Percentiles rank a stretch among this genome's conserved stretches.
These are phyloP conservation scores for Ceratina calcarata DNA, from an alignment of 1,140 invertebrate species.

Conservation along the genomic window DNA sequence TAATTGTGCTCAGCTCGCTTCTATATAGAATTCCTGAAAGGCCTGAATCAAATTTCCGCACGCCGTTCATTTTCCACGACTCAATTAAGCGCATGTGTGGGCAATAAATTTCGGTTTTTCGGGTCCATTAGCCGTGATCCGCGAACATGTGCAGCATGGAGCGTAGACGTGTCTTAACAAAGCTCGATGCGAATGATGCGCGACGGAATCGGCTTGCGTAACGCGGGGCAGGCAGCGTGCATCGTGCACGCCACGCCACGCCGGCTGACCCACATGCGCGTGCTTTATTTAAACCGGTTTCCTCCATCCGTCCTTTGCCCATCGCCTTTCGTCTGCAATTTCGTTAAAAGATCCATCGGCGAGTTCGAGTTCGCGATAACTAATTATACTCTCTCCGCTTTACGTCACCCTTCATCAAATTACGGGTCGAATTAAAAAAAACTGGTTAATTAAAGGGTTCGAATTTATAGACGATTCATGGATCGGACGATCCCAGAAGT, in stretches of 20 bases:
- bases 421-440: too few species aligned
- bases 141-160: neutral
- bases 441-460: too few species aligned
- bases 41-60: too few species aligned
- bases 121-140: neutral
- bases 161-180: slow-evolving; percentile 33
- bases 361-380: neutral
- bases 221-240: slow-evolving; percentile 46
- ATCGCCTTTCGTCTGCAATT: slow-evolving; percentile 70
- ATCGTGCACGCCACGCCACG: slow-evolving; percentile 71
- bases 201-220: slow-evolving; percentile 67
- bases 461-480: too few species aligned
- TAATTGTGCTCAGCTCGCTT: too few species aligned
- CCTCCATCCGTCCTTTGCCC: slow-evolving; percentile 75
- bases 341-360: slow-evolving; percentile 42
- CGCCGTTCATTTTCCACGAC: too few species aligned
- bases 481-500: too few species aligned
- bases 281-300: slow-evolving; percentile 81
- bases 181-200: slow-evolving; percentile 56
- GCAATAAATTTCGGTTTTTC: neutral
- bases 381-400: too few species aligned
- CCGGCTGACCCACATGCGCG: slow-evolving; percentile 79
- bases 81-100: too few species aligned
- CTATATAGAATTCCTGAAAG: too few species aligned
- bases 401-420: too few species aligned